Evolutionary conservation across 2,797 vertebrate genomes (phyloP), one percentile per base, ranked within the genome.

Genomic region (Sarcophilus harrisii): DNA sequence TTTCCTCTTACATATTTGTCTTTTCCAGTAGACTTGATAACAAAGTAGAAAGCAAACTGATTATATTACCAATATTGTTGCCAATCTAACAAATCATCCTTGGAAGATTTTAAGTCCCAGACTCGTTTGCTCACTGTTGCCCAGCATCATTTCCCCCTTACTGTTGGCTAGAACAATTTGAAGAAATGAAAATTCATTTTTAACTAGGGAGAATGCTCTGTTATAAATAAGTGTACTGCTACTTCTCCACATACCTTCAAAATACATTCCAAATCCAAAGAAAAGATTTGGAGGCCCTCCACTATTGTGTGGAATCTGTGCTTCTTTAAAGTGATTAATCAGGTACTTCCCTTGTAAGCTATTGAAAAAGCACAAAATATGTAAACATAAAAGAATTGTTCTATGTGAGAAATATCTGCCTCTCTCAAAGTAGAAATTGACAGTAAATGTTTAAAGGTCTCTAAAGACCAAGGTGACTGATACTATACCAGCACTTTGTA

Each of bases 231-330:
- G 10, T 90, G 29, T 66, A 45, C 18, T 90, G 29, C 27, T 60
- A 45, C 91, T 45, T 62, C 10, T 52, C 49, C 5, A 10, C 3
- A 45, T 30, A 92, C 45, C 55, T 24, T 3, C 62, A 90, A 24
- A 91, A 73, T 92, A 4, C 5, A 28, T 57, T 49, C 52, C 90
- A 58, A 95, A 94, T 54, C 30, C n/a, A 90, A 92, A 96, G 32
- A 66, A 66, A 4, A 32, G 32, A 66, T 66, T 66, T 66, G 32
- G 62, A 32, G 62, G 14, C 32, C 66, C 32, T 66, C 62, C 32
- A 62, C 29, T n/a, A 16, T 66, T 66, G 60, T 62, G 60, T 12
- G 28, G 4, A 32, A 62, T 62, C 60, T 32, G 59, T 12, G 13
- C 16, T 73, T 73, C 18, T 73, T 38, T 9, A 73, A 18, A 38